phyloP scores from a whole-genome alignment of 1,140 invertebrate species.

The Potamilus streckersoni region DNA sequence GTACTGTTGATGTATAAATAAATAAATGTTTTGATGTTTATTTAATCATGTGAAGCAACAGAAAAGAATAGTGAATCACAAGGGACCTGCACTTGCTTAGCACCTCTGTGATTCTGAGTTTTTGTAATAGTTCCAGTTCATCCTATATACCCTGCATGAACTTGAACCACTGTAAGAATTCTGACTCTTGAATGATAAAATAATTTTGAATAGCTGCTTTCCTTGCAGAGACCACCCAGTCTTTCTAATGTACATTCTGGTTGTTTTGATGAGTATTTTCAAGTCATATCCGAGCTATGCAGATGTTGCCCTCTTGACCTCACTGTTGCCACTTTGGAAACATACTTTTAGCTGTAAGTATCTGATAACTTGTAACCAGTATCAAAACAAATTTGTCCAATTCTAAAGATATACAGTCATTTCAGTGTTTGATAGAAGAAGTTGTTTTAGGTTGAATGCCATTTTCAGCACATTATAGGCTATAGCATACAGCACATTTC shows the following conservation, averaged over 20 bases:
- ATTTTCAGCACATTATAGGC: neutral
- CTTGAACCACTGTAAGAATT: too few relatives aligned
- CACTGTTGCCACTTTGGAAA: slow-evolving; percentile 91
- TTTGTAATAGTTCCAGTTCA: too few relatives aligned
- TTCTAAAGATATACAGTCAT: neutral
- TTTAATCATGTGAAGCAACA: too few relatives aligned
- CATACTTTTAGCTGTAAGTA: slow-evolving; percentile 86
- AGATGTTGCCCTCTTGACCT: slow-evolving; percentile 92
- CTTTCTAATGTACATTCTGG: slow-evolving; percentile 85
- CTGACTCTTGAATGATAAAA: too few relatives aligned
- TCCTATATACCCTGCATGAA: too few relatives aligned
- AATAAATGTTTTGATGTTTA: too few relatives aligned
- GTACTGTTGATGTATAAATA: too few relatives aligned
- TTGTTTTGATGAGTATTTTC: slow-evolving; percentile 90
- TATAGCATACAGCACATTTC: neutral
- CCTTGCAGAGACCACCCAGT: slow-evolving; percentile 80
- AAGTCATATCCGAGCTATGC: slow-evolving; percentile 97
- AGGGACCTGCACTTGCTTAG: too few relatives aligned
- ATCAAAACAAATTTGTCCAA: neutral
- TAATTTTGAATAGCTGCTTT: neutral
- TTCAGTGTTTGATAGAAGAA: neutral
- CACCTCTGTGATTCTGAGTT: too few relatives aligned
- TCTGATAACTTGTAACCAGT: neutral
- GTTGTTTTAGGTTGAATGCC: neutral
- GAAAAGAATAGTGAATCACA: too few relatives aligned